A percentile compares a stretch with the other conserved stretches of the same genome.
Conservation (phyloP, 2,113 vertebrate species). For the Mungos mungo region DNA sequence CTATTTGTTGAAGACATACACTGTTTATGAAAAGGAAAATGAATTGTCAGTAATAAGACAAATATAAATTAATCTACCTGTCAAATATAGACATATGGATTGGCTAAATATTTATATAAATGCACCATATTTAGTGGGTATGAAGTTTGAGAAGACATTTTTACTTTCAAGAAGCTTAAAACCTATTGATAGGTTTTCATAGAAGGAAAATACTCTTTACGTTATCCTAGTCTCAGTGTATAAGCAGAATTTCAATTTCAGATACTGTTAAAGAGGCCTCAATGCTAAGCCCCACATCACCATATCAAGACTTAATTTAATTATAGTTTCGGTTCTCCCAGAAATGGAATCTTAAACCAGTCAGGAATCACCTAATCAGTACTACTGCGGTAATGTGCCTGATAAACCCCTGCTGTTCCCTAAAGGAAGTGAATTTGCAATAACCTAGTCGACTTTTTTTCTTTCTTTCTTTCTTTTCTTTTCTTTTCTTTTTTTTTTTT, state of each 20-base stretch:
- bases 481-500: not conserved
- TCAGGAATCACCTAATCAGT: not conserved
- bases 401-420: not conserved
- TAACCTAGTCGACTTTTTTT: not conserved
- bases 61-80: not conserved
- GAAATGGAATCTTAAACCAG: not conserved
- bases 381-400: no score
- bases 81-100: not conserved
- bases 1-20: not conserved
- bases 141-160: not conserved
- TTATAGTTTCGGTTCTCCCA: not conserved
- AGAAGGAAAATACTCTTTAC: not conserved
- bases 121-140: not conserved
- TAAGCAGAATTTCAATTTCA: slow-evolving; percentile 25
- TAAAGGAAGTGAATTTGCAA: not conserved
- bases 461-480: not conserved
- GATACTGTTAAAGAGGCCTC: not conserved
- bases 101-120: not conserved
- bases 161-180: slow-evolving; percentile 12
- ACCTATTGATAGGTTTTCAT: not conserved
- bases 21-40: slow-evolving; percentile 10
- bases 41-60: not conserved
- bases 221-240: not conserved
- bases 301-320: not conserved
- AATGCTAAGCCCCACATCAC: not conserved